Evolutionary conservation across 2,113 vertebrate species (phyloP).

Genomic region (Oreocharis arfaki): DNA sequence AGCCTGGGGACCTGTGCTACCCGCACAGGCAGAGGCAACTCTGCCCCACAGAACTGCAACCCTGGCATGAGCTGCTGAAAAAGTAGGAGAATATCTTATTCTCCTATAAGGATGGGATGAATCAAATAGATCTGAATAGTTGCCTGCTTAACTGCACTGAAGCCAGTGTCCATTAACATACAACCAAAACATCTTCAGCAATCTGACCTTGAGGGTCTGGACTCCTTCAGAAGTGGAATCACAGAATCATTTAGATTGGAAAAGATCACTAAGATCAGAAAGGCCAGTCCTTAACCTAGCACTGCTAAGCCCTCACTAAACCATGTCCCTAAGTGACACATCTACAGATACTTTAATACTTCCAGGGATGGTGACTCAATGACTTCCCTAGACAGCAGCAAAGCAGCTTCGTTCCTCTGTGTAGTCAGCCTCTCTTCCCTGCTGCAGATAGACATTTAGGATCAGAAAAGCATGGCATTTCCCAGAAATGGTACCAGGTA

Average conservation of each 20-base stretch:
- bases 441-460: neutral
- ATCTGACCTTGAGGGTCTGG: neutral
- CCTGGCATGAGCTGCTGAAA: neutral
- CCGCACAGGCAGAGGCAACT: neutral
- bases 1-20: neutral
- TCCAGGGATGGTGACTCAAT: neutral
- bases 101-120: neutral
- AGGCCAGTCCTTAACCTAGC: neutral
- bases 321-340: neutral
- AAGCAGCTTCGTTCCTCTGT: neutral
- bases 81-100: neutral
- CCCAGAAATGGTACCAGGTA: neutral
- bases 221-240: neutral
- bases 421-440: neutral
- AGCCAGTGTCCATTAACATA: neutral
- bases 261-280: neutral
- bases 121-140: rapidly evolving
- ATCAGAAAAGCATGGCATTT: neutral
- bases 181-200: neutral
- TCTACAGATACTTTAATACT: neutral
- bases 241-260: neutral
- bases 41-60: neutral
- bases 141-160: neutral
- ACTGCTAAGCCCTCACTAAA: neutral
- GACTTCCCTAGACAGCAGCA: neutral